Evolutionary conservation across 2,888 invertebrate genomes (phyloP).

Genomic region (Euplexia lucipara): DNA sequence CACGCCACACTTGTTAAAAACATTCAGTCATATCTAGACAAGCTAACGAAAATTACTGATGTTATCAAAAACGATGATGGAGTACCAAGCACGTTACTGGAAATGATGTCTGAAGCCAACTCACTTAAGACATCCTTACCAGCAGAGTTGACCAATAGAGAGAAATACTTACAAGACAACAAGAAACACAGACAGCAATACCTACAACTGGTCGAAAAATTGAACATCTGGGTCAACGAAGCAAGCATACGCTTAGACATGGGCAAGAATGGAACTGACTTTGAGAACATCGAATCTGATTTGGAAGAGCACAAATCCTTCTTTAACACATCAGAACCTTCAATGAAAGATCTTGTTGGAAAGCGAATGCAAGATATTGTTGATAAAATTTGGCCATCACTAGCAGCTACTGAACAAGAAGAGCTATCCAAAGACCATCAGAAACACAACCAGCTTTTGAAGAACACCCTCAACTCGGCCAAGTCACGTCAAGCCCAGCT

Average conservation of each 20-base stretch:
- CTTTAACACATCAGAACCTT: constrained; percentile 94
- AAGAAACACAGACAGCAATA: constrained; percentile 95
- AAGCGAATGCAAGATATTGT: constrained; percentile 96
- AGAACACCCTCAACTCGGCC: constrained; percentile 96
- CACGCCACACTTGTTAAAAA: constrained; percentile 93
- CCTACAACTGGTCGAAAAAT: constrained; percentile 93
- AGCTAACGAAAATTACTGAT: constrained; percentile 93
- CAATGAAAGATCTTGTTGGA: constrained; percentile 95
- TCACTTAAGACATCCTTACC: constrained; percentile 95
- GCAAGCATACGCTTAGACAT: constrained; percentile 94
- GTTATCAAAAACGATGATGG: constrained; percentile 94
- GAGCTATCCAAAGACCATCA: constrained; percentile 95
- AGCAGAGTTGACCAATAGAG: constrained; percentile 95
- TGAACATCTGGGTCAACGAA: constrained; percentile 96
- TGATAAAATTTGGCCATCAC: constrained; percentile 97
- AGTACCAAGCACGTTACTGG: constrained; percentile 95
- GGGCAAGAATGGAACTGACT: constrained; percentile 96
- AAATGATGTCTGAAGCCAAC: constrained; percentile 96
- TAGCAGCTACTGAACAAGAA: constrained; percentile 95
- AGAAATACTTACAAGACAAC: constrained; percentile 95
- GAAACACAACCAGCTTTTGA: constrained; percentile 94
- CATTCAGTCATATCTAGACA: constrained; percentile 93
- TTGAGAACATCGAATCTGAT: constrained; percentile 95
- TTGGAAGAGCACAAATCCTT: constrained; percentile 97
- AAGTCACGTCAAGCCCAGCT: constrained; percentile 95